phyloP scores from a whole-genome alignment of 2,113 vertebrate genomes.

The Bolborhynchus lineola region DNA sequence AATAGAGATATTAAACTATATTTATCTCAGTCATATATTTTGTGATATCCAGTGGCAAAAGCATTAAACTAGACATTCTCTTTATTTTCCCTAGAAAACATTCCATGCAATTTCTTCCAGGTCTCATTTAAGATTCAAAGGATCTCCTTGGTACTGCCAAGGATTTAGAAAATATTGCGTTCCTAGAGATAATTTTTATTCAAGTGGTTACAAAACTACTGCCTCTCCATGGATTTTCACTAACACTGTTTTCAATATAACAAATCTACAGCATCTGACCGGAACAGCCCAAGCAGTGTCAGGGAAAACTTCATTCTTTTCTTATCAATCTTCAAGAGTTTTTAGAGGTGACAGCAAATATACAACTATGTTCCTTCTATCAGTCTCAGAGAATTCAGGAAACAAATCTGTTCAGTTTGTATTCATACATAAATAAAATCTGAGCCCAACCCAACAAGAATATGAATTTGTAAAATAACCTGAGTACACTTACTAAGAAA shows the following conservation, averaged over 20 bases:
- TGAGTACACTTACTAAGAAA: not conserved
- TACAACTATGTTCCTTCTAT: not conserved
- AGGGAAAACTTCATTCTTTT: not conserved
- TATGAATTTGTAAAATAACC: not conserved
- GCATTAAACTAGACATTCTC: not conserved
- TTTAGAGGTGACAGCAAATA: not conserved
- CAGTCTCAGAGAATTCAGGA: not conserved
- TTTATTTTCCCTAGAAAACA: not conserved
- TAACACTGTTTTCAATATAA: not conserved
- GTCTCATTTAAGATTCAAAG: not conserved
- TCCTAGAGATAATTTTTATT: slow-evolving; percentile 13
- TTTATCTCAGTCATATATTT: not conserved
- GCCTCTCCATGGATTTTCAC: not conserved
- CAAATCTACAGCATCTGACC: slow-evolving; percentile 30
- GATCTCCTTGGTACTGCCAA: not conserved
- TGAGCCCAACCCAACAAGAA: not conserved
- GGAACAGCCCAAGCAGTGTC: not conserved
- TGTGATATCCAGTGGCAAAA: not conserved
- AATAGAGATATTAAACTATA: not conserved
- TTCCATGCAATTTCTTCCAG: not conserved
- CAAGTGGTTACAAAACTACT: not conserved
- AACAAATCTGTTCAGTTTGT: not conserved
- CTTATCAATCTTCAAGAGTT: slow-evolving; percentile 19
- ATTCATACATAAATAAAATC: not conserved
- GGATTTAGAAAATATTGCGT: not conserved